Percentiles rank a stretch among this genome's conserved stretches.
phyloP scores from a whole-genome alignment of 53 echinoderm and acorn worm genomes.

The Stichopus horrens region DNA sequence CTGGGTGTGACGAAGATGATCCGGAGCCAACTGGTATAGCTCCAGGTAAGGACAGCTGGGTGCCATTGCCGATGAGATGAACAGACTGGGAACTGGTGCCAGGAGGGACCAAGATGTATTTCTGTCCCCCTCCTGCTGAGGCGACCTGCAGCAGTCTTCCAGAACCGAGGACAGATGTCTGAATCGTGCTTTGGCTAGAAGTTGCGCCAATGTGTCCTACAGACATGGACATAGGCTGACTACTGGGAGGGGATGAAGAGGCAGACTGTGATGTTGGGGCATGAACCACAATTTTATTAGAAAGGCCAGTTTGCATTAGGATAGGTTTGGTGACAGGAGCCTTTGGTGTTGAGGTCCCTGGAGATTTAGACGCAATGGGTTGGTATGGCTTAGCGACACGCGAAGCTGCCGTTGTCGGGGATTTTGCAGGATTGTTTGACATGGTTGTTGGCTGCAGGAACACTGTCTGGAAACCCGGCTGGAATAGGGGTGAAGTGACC shows the following conservation, averaged over 20 bases:
- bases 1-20: slow-evolving; percentile 49
- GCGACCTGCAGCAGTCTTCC: slow-evolving; percentile 40
- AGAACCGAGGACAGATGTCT: slow-evolving; percentile 11
- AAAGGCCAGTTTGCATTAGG: slow-evolving; percentile 73
- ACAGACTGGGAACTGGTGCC: slow-evolving; percentile 11
- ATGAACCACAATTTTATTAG: slow-evolving; percentile 82
- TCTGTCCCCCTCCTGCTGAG: slow-evolving; percentile 48
- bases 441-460: slow-evolving; percentile 30
- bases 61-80: slow-evolving; percentile 37
- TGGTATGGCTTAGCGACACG: slow-evolving; percentile 7
- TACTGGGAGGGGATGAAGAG: background rate
- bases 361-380: slow-evolving; percentile 6
- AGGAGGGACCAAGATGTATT: slow-evolving; percentile 59
- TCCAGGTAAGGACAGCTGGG: slow-evolving; percentile 17
- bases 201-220: slow-evolving; percentile 22
- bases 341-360: background rate
- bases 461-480: slow-evolving; percentile 37
- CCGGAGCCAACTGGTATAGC: slow-evolving; percentile 51
- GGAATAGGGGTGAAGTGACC: background rate
- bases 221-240: slow-evolving; percentile 6
- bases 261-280: slow-evolving; percentile 55
- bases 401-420: background rate
- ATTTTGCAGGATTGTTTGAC: background rate
- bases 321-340: slow-evolving; percentile 56
- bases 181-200: background rate